Conservation (phyloP, 2,113 vertebrate genomes). For the Pyrgilauda ruficollis region DNA sequence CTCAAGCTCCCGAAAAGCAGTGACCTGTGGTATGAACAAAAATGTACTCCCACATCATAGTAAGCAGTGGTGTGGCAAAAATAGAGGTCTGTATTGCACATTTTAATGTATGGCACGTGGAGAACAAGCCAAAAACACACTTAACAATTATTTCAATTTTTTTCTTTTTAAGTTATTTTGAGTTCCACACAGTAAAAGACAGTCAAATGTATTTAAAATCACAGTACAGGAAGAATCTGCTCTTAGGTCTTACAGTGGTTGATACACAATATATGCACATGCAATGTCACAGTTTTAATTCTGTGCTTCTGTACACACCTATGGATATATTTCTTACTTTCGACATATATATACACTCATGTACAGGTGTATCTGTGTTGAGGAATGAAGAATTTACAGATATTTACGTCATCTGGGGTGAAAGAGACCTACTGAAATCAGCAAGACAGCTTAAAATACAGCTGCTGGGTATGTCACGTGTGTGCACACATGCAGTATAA, state of each 20-base stretch:
- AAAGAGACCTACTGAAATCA: background rate
- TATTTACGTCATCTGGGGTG: background rate
- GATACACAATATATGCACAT: background rate
- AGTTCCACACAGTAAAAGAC: background rate
- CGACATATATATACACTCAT: fast-evolving
- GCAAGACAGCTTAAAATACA: background rate
- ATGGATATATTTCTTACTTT: background rate
- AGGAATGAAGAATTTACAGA: background rate
- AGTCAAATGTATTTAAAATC: background rate
- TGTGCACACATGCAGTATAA: background rate
- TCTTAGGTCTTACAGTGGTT: background rate
- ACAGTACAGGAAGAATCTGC: background rate
- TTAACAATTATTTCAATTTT: background rate
- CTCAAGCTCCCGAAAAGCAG: background rate
- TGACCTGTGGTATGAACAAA: background rate
- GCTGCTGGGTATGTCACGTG: background rate
- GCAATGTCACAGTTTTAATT: background rate
- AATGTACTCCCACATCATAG: background rate
- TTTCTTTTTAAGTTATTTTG: background rate
- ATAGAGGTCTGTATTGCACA: background rate
- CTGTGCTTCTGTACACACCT: background rate
- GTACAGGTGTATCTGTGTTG: background rate
- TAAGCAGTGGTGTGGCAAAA: background rate
- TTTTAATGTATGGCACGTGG: background rate
- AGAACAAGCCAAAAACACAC: background rate